These are phyloP conservation scores for Oscheius sp. DNA, from an alignment of 2,888 invertebrate species.

Conservation along the genomic window DNA sequence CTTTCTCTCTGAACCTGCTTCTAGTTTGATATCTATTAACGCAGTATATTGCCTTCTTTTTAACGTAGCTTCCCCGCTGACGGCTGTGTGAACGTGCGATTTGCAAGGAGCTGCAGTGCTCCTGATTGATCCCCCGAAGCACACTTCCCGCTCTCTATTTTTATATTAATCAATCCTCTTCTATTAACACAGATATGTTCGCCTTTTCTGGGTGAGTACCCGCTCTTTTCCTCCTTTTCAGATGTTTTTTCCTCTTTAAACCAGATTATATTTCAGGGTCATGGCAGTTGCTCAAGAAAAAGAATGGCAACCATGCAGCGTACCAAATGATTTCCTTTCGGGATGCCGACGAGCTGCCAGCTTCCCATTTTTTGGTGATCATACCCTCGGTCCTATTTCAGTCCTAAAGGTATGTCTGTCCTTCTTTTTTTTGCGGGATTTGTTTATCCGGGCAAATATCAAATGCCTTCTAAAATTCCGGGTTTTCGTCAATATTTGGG, in stretches of 20 bases:
- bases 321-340: conserved; percentile 38
- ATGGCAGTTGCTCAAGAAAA: conserved; percentile 37
- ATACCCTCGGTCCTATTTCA: conserved; percentile 23
- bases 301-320: conserved; percentile 35
- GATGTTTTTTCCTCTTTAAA: not conserved
- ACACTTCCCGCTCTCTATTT: conserved; percentile 21
- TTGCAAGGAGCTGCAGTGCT: conserved; percentile 22
- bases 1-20: not conserved
- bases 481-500: not conserved
- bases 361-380: conserved; percentile 63
- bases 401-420: conserved; percentile 16
- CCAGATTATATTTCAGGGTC: conserved; percentile 24
- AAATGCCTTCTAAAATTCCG: not conserved
- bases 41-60: not conserved
- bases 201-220: conserved; percentile 27
- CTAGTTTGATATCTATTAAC: no score
- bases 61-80: not conserved
- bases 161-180: not conserved
- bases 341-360: conserved; percentile 68
- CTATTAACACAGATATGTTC: conserved; percentile 13
- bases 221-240: not conserved
- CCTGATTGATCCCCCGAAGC: conserved; percentile 32
- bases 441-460: not conserved
- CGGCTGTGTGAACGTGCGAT: conserved; percentile 34
- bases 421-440: not conserved